Evolutionary conservation across 2,888 invertebrate species (phyloP).

Genomic region (Cremastinae sp.): DNA sequence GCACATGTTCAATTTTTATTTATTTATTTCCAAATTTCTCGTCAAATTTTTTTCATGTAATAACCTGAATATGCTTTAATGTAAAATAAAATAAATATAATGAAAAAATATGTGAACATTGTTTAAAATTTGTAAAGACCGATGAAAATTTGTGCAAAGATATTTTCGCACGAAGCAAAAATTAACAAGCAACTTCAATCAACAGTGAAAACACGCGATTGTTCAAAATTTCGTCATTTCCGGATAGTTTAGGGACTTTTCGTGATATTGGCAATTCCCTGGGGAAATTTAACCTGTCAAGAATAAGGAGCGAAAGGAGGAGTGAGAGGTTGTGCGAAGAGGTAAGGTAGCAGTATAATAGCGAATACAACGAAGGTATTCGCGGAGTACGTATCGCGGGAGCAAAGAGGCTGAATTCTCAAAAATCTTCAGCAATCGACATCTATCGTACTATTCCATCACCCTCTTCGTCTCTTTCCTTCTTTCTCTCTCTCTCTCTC

Average conservation of each 20-base stretch:
- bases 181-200: background rate
- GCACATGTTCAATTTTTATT: constrained; percentile 1
- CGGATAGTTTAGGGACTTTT: background rate
- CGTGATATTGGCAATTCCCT: constrained; percentile 64
- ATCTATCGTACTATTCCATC: constrained; percentile 15
- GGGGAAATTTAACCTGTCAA: constrained; percentile 72
- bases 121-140: no score
- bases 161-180: background rate
- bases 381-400: constrained; percentile 34
- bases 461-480: constrained; percentile 19
- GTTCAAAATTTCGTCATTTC: background rate
- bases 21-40: background rate
- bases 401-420: constrained; percentile 10
- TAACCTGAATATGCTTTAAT: no score
- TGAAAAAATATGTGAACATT: no score
- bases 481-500: constrained; percentile 35
- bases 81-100: no score
- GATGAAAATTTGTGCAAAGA: no score
- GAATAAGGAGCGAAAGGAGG: constrained; percentile 47
- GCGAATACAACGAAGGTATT: constrained; percentile 38
- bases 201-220: constrained; percentile 3
- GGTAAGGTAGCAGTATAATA: constrained; percentile 39
- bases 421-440: constrained; percentile 20
- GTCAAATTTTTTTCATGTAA: background rate
- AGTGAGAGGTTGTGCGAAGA: constrained; percentile 27